Base-by-base conservation (phyloP, 2,888 invertebrate species). In the Acronicta psi region DNA sequence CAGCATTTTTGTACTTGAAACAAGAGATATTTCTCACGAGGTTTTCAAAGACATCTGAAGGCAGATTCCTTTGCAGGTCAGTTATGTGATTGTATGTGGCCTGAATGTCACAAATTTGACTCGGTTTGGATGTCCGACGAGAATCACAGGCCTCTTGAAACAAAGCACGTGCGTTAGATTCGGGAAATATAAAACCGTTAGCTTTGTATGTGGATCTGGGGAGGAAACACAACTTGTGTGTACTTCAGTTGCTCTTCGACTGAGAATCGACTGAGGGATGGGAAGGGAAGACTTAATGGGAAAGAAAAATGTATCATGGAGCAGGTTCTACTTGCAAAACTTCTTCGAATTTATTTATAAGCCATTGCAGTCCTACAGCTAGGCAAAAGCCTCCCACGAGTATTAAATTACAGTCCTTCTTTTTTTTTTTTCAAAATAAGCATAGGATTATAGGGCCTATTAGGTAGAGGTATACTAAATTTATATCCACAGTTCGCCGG, bases 121-220 rank as follows among this genome's bases (percentile, higher is more conserved):
- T 41, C 38, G 76, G 42, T 25, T 64, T 41, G 70, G 79, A 53
- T 66, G 52, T 37, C 65, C 55, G 62, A 50, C 58, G 66, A 17
- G 66, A 13, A 38, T 84, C 81, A 79, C 74, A 41, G 72, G 80
- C 81, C 89, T 91, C 90, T 91, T 90, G 89, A 88, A 88, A 82
- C 80, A 82, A 88, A 88, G 64, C 73, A 55, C 38, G 55, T 55
- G 77, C 59, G 75, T 82, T 77, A 82, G 46, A 72, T 68, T 70
- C 51, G 69, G 59, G 58, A 72, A 65, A 59, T 56, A 59, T 5
- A 68, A 68, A 14, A 68, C 51, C 65, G 59, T 43, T 54, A 68
- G 41, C 29, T 68, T 59, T 51, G 46, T 59, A 20, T 29, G 54
- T 9, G 38, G 63, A 69, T 67, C 67, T 67, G 67, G 42, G 63